Evolutionary conservation across 2,113 vertebrate genomes (phyloP), one percentile per base, ranked within the genome.

Genomic region (Corythornis vintsioides): DNA sequence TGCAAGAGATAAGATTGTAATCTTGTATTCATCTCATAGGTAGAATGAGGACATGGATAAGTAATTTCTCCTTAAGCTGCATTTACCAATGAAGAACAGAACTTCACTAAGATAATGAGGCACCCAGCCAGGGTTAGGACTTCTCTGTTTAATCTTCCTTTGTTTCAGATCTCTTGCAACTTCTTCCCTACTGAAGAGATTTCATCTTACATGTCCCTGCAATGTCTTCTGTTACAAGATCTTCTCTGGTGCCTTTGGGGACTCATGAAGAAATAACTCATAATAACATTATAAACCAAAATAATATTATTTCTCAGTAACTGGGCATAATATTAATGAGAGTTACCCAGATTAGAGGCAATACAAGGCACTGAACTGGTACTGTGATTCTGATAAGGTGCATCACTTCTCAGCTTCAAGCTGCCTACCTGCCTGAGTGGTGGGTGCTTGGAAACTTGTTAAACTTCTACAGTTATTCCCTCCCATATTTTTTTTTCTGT

Each of bases 121-220:
- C 50, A 79, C 16, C 2, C 35, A 63, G 20, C 28, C 77, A 70
- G 59, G 17, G 20, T 84, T 85, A 59, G 28, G 53, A 76, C 40
- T 82, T 72, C 45, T 86, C 45, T 47, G 21, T 70, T 90, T 72
- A 69, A 59, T 95, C 50, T 93, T 75, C 17, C 57, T 90, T 86
- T 81, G 31, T 89, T 76, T 92, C 52, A 43, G 26, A 63, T 82
- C 38, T 87, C 63, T 82, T 87, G 71, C 33, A 93, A 9, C 25
- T 38, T 76, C 55, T 67, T 94, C 74, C 42, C 50, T 43, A 66
- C 66, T 70, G 88, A 88, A 79, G 55, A 82, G 25, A 31, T 9
- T 63, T 20, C 84, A 63, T 82, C 33, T 89, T 82, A 47, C 60
- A 3, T 64, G 81, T 82, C 20, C 42, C n/a, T 86, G 31, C 83